A percentile compares a stretch with the other conserved stretches of the same genome.
Evolutionary conservation across 2,113 vertebrate genomes (phyloP).

Genomic region (Petrocephalus microphthalmus): DNA sequence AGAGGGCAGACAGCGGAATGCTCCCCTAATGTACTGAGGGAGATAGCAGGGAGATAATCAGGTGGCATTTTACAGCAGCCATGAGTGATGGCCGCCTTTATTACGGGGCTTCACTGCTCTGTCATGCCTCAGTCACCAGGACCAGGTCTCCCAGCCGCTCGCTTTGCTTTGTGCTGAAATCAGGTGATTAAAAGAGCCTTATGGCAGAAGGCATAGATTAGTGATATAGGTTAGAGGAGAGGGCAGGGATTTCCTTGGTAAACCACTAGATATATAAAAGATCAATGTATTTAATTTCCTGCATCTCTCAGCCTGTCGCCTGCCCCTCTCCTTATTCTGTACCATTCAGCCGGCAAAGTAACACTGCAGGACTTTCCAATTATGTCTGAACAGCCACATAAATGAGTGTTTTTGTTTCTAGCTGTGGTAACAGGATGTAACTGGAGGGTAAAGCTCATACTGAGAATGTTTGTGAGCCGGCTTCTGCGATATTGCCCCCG

Average conservation of each 20-base stretch:
- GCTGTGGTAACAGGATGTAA: background rate
- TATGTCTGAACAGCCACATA: background rate
- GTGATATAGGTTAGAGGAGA: conserved; percentile 23
- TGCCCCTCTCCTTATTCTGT: background rate
- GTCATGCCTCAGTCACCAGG: background rate
- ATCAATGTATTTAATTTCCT: background rate
- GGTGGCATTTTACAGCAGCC: background rate
- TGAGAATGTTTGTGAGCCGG: background rate
- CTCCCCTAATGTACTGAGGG: background rate
- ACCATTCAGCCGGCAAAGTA: background rate
- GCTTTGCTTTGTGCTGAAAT: background rate
- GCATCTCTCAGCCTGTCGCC: background rate
- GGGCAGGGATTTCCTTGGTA: conserved; percentile 28
- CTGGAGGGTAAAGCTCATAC: background rate
- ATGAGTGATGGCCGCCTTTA: conserved; percentile 1
- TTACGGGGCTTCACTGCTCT: background rate
- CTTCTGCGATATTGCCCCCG: background rate
- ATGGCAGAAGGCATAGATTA: background rate
- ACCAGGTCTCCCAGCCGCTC: background rate
- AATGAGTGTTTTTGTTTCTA: background rate
- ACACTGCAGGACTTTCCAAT: background rate
- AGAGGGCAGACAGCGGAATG: background rate
- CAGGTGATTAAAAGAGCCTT: background rate
- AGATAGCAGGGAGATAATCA: background rate
- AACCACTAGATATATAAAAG: background rate